Evolutionary conservation across 2,888 invertebrate species (phyloP).

Genomic region (Lobophora halterata): DNA sequence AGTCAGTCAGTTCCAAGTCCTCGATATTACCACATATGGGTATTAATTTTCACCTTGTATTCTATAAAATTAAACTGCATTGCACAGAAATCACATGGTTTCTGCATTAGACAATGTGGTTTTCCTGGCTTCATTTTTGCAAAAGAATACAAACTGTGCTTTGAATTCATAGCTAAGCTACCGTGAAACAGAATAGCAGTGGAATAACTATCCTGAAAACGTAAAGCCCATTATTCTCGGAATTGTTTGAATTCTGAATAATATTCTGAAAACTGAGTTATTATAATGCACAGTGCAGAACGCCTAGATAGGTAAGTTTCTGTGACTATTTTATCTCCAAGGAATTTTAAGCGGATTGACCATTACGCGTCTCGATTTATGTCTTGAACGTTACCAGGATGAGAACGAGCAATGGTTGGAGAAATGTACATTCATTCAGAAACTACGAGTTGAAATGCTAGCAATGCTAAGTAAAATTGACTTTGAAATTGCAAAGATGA

Average conservation of each 20-base stretch:
- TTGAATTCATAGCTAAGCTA: not conserved
- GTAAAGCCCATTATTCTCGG: constrained; percentile 29
- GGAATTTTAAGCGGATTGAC: constrained; percentile 9
- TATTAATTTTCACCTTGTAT: no score
- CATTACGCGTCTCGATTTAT: constrained; percentile 21
- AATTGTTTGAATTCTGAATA: constrained; percentile 32
- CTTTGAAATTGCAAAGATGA: no score
- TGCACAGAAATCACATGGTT: no score
- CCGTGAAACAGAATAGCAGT: constrained; percentile 17
- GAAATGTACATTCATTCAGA: no score
- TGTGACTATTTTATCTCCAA: constrained; percentile 10
- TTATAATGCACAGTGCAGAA: constrained; percentile 37
- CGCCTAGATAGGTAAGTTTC: constrained; percentile 15
- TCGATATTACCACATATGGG: no score
- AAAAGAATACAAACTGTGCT: no score
- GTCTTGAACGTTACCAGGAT: no score
- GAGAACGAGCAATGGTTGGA: no score
- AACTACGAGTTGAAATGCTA: no score
- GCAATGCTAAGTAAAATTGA: no score
- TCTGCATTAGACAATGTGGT: constrained; percentile 1
- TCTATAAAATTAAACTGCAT: no score
- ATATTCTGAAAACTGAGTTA: constrained; percentile 36
- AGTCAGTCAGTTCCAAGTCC: no score
- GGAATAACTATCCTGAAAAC: constrained; percentile 32
- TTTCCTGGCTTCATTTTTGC: not conserved